Evolutionary conservation across 2,113 vertebrate species (phyloP), one percentile per base, ranked within the genome.

Genomic region (Tychaedon coryphoeus): DNA sequence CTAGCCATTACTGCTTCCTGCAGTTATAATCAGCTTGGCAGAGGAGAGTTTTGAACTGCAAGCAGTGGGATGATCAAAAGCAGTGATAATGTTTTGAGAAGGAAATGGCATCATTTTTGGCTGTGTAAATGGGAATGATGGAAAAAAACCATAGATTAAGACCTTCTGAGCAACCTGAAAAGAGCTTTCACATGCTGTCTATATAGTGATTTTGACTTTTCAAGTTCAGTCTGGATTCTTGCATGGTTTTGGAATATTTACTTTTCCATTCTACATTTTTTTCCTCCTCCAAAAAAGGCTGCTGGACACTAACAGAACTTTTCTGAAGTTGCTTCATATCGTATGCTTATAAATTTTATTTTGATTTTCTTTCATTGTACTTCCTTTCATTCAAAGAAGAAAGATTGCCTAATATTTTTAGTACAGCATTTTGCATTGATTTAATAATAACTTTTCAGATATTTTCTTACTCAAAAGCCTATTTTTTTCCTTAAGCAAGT

Each of bases 41-140:
- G 80, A 65, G 53, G 45, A 65, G 7, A 45, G 48, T 87, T 87
- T 91, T 87, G 77, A 75, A 75, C 80, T 91, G 45, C 72, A 75
- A 69, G 89, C 36, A 72, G 76, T 34, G 50, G 70, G 84, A 95
- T 81, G 80, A 95, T 95, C 88, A 90, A 93, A 97, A 94, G 69
- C 72, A 71, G 20, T 91, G 83, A 95, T 85, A 95, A 82, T 78
- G 57, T 95, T 89, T 96, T 87, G 42, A 93, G 74, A 95, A 85
- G 91, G 86, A 97, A 96, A 87, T 95, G 84, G 84, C 89, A 91
- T 92, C 53, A 73, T 81, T 90, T 95, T 87, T 96, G 95, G 91
- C 89, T 86, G 10, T 53, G 2, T 80, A 88, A 91, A 12, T 78
- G 73, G 57, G 22, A 90, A 85, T 72, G 19, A 28, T 83, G 42